Conservation (phyloP, 2,888 invertebrate genomes). For the Andrena flavipes region DNA sequence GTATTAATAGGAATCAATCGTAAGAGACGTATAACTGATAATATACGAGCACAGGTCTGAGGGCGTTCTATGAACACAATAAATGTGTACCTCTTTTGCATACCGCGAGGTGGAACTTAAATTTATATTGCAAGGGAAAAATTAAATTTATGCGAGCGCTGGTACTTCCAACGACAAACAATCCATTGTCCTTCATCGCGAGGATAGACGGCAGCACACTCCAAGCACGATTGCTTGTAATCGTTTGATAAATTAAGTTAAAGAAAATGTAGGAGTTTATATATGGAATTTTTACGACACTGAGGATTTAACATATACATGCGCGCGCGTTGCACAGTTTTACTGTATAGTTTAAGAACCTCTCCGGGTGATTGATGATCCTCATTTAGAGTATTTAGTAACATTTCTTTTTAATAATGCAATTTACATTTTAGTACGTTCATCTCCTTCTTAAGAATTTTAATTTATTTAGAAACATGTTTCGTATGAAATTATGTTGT, state of each 20-base stretch:
- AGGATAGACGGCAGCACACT: slow-evolving; percentile 39
- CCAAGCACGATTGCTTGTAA: slow-evolving; percentile 41
- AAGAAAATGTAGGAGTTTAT: slow-evolving; percentile 21
- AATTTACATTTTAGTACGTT: not conserved
- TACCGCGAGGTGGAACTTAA: slow-evolving; percentile 36
- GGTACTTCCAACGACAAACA: slow-evolving; percentile 55
- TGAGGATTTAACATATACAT: slow-evolving; percentile 26
- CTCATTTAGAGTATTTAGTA: not conserved
- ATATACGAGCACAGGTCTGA: slow-evolving; percentile 49
- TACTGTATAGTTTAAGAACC: slow-evolving; percentile 4
- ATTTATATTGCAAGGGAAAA: slow-evolving; percentile 42
- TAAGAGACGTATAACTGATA: slow-evolving; percentile 19
- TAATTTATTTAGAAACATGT: not conserved
- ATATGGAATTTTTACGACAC: slow-evolving; percentile 38
- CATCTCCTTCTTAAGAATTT: not conserved
- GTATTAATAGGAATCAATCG: slow-evolving; percentile 26
- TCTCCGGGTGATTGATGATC: slow-evolving; percentile 1
- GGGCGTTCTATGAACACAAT: slow-evolving; percentile 44
- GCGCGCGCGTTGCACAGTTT: slow-evolving; percentile 13
- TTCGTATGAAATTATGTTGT: no score
- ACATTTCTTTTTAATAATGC: not conserved
- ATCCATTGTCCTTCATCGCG: slow-evolving; percentile 34
- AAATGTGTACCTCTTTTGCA: slow-evolving; percentile 51
- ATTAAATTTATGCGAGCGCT: slow-evolving; percentile 46
- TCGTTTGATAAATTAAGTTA: slow-evolving; percentile 30